Evolutionary conservation across 64 coral and sea anemone species (phyloP), one percentile per base, ranked within the genome.

Genomic region (Montipora capricornis): DNA sequence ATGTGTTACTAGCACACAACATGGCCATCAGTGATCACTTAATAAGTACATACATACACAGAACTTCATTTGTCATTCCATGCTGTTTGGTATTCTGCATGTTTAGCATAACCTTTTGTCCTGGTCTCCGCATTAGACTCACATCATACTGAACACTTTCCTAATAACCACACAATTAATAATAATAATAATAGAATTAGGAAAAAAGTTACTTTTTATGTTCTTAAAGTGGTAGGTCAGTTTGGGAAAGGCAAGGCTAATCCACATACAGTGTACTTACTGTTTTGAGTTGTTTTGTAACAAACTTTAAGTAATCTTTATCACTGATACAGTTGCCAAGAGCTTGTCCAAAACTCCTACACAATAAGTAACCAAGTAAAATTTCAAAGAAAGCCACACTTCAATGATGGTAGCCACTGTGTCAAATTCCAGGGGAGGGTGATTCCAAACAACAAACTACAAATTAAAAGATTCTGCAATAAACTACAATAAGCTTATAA

Each of bases 301-400:
- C 82, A 81, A 92, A 97, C 48, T 97, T 97, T 19, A 97, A 77
- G 59, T 94, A 97, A 5, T 84, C 93, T 51, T 97, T 97, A 84
- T 97, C 93, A 89, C 95, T 93, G 8, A 97, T 91, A 66, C 95
- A 97, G 71, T 97, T 97, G 0, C 95, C 95, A 49, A 97, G 75
- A 51, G 82, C 89, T 52, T 97, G 83, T 87, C 95, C 95, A 97
- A 97, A 97, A 91, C 93, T 94, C 79, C 95, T 97, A 45, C 12
- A 88, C 14, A 96, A 74, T 44, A n/a, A 0, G 47, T 73, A 73
- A 5, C 11, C 12, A 47, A 53, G 16, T 49, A 20, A 55, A 45
- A 37, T 44, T 70, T 73, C 14, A 60, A 83, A 44, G 49, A n/a
- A 45, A 44, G 6, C 22, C 44, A 46, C 29, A 37, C 29, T 37